phyloP scores from a whole-genome alignment of 1,140 invertebrate genomes.

The Fopius arisanus region DNA sequence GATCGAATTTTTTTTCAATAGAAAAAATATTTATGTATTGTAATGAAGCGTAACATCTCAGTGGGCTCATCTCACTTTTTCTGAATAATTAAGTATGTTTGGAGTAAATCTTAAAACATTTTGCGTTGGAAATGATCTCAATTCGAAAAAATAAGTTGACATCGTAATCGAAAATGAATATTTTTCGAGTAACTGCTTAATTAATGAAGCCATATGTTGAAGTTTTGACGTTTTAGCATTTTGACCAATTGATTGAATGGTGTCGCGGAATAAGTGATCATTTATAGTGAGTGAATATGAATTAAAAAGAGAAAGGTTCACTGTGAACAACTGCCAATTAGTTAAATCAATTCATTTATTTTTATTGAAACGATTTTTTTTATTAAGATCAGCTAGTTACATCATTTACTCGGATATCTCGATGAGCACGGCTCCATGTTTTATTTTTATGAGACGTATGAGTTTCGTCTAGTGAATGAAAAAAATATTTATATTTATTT shows the following conservation, averaged over 20 bases:
- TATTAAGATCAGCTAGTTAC: neutral
- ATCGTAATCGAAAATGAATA: no score
- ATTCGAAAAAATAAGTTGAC: no score
- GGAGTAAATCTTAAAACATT: no score
- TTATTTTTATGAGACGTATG: neutral
- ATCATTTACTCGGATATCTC: neutral
- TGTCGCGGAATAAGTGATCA: neutral
- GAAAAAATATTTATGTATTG: neutral
- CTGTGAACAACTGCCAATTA: neutral
- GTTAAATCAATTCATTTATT: neutral
- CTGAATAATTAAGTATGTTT: no score
- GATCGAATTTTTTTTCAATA: neutral
- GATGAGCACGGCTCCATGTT: neutral
- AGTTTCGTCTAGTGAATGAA: neutral
- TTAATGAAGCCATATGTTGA: no score
- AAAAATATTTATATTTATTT: neutral
- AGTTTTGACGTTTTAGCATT: no score
- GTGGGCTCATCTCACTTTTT: no score
- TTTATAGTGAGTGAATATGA: neutral
- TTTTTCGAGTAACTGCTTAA: no score
- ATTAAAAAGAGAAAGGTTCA: neutral
- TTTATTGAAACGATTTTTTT: neutral
- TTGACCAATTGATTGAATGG: neutral
- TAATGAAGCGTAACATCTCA: neutral
- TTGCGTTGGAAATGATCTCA: no score